Evolutionary conservation across 1,140 invertebrate species (phyloP).

Genomic region (Bombus haemorrhoidalis): DNA sequence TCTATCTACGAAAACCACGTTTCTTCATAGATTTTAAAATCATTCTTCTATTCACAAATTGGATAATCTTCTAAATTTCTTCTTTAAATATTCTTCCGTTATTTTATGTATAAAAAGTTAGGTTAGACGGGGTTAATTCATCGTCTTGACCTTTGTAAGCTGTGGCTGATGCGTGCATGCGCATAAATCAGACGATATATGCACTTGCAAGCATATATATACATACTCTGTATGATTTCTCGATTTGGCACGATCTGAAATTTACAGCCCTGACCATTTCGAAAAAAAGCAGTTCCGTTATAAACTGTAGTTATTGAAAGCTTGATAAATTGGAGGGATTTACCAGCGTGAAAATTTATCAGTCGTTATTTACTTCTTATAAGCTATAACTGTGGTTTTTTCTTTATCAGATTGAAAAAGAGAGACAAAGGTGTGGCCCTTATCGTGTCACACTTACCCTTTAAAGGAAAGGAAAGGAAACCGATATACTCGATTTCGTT

Average conservation of each 20-base stretch:
- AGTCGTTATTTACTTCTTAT: slow-evolving; percentile 23
- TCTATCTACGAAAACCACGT: not conserved
- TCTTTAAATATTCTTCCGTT: not conserved
- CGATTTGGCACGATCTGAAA: slow-evolving; percentile 46
- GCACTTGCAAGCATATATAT: not conserved
- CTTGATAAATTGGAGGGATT: slow-evolving; percentile 25
- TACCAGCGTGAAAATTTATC: slow-evolving; percentile 24
- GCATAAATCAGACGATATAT: slow-evolving; percentile 23
- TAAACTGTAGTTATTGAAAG: not conserved
- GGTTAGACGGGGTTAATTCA: slow-evolving; percentile 11
- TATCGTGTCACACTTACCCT: not conserved
- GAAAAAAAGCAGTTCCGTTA: slow-evolving; percentile 24
- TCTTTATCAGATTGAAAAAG: slow-evolving; percentile 13
- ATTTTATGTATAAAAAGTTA: not conserved
- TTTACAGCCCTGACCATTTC: slow-evolving; percentile 15
- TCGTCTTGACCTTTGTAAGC: slow-evolving; percentile 11
- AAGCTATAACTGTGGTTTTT: not conserved
- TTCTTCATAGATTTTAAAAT: not conserved
- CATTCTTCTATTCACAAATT: not conserved
- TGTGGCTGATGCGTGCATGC: not conserved
- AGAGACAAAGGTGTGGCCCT: slow-evolving; percentile 26
- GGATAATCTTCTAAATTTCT: too few relatives aligned
- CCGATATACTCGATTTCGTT: slow-evolving; percentile 20
- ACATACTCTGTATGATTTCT: not conserved
- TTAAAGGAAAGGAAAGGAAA: slow-evolving; percentile 8